These are phyloP conservation scores for Bemisia tabaci DNA, from an alignment of 1,140 invertebrate species.

Conservation along the genomic window DNA sequence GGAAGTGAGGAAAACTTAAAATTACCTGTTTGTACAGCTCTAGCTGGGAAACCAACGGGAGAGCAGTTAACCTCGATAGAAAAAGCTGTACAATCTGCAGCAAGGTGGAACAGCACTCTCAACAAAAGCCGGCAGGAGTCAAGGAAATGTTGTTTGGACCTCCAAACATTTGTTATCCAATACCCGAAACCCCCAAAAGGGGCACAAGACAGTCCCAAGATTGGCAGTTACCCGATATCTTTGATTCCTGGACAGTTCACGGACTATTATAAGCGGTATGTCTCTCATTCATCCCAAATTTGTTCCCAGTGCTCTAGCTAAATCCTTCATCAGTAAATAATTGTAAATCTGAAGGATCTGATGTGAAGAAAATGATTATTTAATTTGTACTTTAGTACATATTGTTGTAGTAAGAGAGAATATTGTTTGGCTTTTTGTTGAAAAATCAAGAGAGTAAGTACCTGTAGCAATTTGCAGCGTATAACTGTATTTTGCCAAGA, in stretches of 20 bases:
- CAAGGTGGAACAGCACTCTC: constrained; percentile 75
- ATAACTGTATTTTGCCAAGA: no score
- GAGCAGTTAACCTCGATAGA: constrained; percentile 55
- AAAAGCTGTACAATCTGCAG: constrained; percentile 72
- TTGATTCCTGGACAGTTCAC: constrained; percentile 87
- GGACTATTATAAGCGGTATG: constrained; percentile 63
- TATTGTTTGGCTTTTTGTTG: no score
- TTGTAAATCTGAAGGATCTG: no score
- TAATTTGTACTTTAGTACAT: no score
- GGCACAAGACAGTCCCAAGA: constrained; percentile 34
- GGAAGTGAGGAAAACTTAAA: no score
- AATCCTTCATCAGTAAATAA: no score
- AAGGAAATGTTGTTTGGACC: constrained; percentile 51
- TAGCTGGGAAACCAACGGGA: neutral
- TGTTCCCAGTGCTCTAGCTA: no score
- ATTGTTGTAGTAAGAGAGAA: no score
- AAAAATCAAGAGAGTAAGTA: no score
- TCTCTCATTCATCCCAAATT: constrained; percentile 9
- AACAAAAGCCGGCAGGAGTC: constrained; percentile 56
- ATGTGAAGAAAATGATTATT: no score
- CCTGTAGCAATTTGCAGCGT: no score
- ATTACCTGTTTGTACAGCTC: no score
- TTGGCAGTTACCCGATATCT: constrained; percentile 75
- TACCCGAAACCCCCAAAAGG: constrained; percentile 40
- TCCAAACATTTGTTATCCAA: constrained; percentile 62